Evolutionary conservation across 2,888 invertebrate species (phyloP).

Genomic region (Sphaeridia pumilis): DNA sequence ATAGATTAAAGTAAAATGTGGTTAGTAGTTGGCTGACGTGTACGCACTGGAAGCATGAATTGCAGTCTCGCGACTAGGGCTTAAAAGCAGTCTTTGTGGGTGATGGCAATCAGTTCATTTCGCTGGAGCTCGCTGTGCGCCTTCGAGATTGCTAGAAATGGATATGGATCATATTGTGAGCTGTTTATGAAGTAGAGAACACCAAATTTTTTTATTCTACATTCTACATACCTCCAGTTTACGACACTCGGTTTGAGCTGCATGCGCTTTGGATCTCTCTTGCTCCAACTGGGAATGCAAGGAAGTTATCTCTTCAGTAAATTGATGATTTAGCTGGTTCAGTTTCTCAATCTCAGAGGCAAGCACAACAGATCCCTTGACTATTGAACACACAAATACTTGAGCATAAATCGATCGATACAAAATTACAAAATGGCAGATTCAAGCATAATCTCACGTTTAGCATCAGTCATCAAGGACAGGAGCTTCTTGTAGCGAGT

Average conservation of each 20-base stretch:
- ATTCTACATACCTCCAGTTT: constrained; percentile 27
- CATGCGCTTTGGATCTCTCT: constrained; percentile 52
- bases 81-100: not conserved
- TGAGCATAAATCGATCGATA: too few species aligned
- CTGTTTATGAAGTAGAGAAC: not conserved
- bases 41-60: not conserved
- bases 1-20: too few species aligned
- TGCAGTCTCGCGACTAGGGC: too few species aligned
- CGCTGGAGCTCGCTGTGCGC: constrained; percentile 15
- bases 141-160: constrained; percentile 22
- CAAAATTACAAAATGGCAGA: too few species aligned
- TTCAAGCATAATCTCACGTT: constrained; percentile 48
- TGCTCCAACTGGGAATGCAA: constrained; percentile 61
- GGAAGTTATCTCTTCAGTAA: constrained; percentile 56
- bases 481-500: constrained; percentile 58
- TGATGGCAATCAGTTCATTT: not conserved
- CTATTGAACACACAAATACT: constrained; percentile 41
- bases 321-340: constrained; percentile 56
- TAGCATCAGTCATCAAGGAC: constrained; percentile 56
- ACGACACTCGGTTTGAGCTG: constrained; percentile 25
- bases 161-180: not conserved
- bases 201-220: too few species aligned
- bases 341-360: constrained; percentile 59
- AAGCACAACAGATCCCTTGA: constrained; percentile 68
- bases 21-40: too few species aligned